These are phyloP conservation scores for Phainopepla nitens DNA, from an alignment of 2,113 vertebrate species.

Conservation along the genomic window DNA sequence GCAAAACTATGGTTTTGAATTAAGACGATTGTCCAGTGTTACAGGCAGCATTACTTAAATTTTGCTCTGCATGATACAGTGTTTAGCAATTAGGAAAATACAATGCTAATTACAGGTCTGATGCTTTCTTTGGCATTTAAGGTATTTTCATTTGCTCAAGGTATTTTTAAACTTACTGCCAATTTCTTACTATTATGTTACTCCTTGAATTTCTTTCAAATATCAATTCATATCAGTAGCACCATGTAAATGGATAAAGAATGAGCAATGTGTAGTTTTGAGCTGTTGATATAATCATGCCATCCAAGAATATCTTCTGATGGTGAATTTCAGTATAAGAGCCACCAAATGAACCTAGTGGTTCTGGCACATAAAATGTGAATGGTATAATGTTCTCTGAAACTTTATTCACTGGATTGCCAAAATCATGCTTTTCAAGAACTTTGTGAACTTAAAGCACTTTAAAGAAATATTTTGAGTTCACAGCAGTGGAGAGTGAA, in stretches of 20 bases:
- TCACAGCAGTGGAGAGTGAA: background rate
- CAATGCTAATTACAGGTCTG: background rate
- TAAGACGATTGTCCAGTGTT: background rate
- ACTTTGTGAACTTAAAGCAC: conserved; percentile 1
- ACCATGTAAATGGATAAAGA: background rate
- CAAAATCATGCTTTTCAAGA: conserved; percentile 27
- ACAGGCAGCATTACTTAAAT: background rate
- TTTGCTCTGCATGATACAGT: background rate
- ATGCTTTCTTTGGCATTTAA: background rate
- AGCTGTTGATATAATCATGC: background rate
- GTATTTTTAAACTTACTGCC: background rate
- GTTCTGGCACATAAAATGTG: background rate
- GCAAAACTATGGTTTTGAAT: background rate
- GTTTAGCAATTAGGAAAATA: background rate
- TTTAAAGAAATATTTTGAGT: conserved; percentile 5
- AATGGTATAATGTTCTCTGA: background rate
- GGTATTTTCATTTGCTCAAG: background rate
- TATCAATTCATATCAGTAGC: background rate
- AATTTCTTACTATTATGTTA: background rate
- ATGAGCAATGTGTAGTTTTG: background rate
- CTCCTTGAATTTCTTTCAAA: background rate
- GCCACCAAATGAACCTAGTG: background rate
- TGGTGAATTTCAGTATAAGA: background rate
- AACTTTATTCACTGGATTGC: background rate
- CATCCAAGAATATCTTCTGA: background rate